Evolutionary conservation across 2,888 invertebrate species (phyloP), one percentile per base, ranked within the genome.

Genomic region (Beris chalybata): DNA sequence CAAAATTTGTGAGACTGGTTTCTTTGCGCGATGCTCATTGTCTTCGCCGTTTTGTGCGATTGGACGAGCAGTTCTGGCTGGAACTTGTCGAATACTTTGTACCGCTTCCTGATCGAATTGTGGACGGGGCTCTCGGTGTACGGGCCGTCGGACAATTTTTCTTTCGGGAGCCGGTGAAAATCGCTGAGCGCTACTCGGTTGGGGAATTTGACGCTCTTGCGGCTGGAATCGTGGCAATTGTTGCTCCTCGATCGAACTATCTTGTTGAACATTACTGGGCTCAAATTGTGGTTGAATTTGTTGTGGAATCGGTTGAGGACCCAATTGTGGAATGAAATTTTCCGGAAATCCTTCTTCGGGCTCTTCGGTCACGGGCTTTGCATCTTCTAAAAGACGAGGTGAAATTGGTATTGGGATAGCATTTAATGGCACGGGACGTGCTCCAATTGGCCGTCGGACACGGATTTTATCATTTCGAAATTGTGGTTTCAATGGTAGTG

Each of bases 1-100:
- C 70, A 86, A 81, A 69, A 87, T 87, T 79, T 90, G 90, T 30
- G 89, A 88, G 0, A 90, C 89, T 0, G 90, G 90, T 71, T 89
- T 89, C 77, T 84, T 88, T 9, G 76, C 76, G 12, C 78, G 76
- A 3, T 77, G 75, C 47, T 74, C 73, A 76, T 75, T 72, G 80
- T 76, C 15, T 77, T 75, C 74, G 53, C 75, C 76, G 3, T 22
- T 22, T 67, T 76, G 69, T 73, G 80, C 71, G 70, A 79, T 13
- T 83, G 83, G 13, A 74, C 75, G 12, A 75, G 75, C 57, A 75
- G 76, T 11, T 73, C 74, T 43, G 69, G 74, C 67, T 74, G 80
- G 71, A 70, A 78, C 68, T 70, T 77, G 74, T 12, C 77, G 76
- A 48, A 75, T 73, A 44, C 50, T 67, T 65, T 83, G 83, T 71